Evolutionary conservation across 2,888 invertebrate genomes (phyloP), one percentile per base, ranked within the genome.

Genomic region (Pardosa pseudoannulata): DNA sequence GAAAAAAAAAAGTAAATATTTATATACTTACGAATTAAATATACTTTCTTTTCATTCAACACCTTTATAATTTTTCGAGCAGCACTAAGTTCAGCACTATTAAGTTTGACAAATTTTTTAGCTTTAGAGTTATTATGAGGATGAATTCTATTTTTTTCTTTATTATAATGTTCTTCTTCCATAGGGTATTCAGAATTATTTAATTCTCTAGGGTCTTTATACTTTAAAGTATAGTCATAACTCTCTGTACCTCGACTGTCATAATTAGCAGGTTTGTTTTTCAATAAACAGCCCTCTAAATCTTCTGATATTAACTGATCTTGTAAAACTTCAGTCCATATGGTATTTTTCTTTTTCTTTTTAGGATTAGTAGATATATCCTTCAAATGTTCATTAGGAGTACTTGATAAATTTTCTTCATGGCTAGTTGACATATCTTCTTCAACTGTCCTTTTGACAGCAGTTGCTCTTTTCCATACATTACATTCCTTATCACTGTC

Each of bases 1-100:
- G 5, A 36, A 36, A 36, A 36, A 36, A 36, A 7, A 36, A 36
- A 36, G 5, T 7, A 36, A 36, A 7, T 5, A 7, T 7, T 7
- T 5, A 5, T 9, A 36, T 41, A 79, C 79, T 86, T 64, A 86
- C 86, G 74, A 36, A 86, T 79, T 50, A 86, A 75, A 64, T 79
- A 64, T n/a, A 23, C 0, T 50, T 86, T 86, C 46, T 67, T 73
- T 31, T 86, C 86, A 19, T 31, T 16, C 13, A 86, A 41, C 23
- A 64, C 28, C 36, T 64, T 68, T 19, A 79, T 28, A 19, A 86
- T 86, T 19, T 71, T 79, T 36, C 32, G 70, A 36, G 79, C 79
- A 70, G 71, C 65, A 32, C 27, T 36, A 11, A 23, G n/a, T 23
- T 39, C 79, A 16, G 36, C 72, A 29, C 31, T 39, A 65, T 67